phyloP scores from a whole-genome alignment of 2,888 invertebrate genomes.

The Tetragonula carbonaria region DNA sequence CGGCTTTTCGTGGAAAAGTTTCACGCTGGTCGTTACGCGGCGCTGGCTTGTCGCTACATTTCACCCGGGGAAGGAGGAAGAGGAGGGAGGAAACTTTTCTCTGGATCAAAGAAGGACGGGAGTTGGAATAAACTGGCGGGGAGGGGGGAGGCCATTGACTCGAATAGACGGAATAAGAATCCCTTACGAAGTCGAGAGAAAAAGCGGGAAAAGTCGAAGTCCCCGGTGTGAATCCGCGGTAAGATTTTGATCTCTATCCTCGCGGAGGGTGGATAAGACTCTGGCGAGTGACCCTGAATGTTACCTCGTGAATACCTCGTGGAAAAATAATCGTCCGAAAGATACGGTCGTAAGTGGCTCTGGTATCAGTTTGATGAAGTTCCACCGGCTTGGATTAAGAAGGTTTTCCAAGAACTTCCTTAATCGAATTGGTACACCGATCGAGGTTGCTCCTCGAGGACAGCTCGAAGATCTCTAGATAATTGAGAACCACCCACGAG shows the following conservation, averaged over 20 bases:
- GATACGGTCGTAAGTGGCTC: neutral
- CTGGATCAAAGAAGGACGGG: slow-evolving; percentile 59
- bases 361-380: slow-evolving; percentile 2
- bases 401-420: neutral
- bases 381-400: neutral
- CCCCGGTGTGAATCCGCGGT: slow-evolving; percentile 70
- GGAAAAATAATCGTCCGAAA: slow-evolving; percentile 10
- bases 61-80: slow-evolving; percentile 63
- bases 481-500: neutral
- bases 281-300: neutral
- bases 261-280: neutral
- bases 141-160: slow-evolving; percentile 12
- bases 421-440: neutral
- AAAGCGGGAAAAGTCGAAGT: slow-evolving; percentile 58
- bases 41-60: slow-evolving; percentile 64
- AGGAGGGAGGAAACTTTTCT: slow-evolving; percentile 51
- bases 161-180: slow-evolving; percentile 28
- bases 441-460: neutral
- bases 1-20: slow-evolving; percentile 53
- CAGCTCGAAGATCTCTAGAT: neutral
- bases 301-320: neutral
- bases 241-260: slow-evolving; percentile 67
- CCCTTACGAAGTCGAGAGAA: slow-evolving; percentile 40
- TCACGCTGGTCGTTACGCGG: slow-evolving; percentile 23
- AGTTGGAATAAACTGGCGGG: slow-evolving; percentile 3